These are phyloP conservation scores for Progne subis DNA, from an alignment of 2,113 vertebrate species.

Conservation along the genomic window DNA sequence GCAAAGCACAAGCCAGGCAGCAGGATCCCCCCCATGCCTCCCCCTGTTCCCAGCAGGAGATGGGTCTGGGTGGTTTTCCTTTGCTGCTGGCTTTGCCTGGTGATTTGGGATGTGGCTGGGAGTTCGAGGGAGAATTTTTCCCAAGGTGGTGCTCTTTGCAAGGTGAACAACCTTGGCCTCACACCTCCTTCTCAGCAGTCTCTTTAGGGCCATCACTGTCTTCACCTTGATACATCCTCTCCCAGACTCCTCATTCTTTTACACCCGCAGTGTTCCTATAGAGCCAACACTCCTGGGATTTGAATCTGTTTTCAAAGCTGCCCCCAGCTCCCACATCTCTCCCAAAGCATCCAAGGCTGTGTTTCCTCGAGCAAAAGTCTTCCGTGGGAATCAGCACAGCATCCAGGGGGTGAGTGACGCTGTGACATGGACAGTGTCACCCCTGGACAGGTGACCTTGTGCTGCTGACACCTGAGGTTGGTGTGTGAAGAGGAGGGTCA, in stretches of 20 bases:
- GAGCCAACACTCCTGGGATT: neutral
- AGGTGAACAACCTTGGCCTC: rapidly evolving
- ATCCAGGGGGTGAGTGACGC: rapidly evolving
- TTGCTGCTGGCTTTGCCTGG: neutral
- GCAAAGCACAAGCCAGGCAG: neutral
- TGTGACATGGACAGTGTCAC: neutral
- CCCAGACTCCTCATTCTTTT: neutral
- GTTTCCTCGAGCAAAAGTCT: neutral
- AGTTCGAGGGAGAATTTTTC: neutral
- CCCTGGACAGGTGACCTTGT: neutral
- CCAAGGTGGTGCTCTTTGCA: neutral
- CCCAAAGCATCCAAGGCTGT: neutral
- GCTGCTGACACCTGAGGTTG: neutral
- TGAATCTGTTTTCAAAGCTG: neutral
- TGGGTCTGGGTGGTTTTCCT: neutral
- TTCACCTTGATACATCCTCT: neutral
- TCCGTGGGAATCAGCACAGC: rapidly evolving
- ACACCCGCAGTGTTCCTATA: neutral
- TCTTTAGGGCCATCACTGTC: rapidly evolving
- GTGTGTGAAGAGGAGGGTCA: neutral
- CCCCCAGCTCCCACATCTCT: rapidly evolving
- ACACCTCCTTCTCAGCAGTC: neutral
- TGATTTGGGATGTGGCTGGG: neutral
- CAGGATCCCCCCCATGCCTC: neutral
- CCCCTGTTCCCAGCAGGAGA: neutral